Percentiles rank a stretch among this genome's conserved stretches.
Evolutionary conservation across 2,888 invertebrate species (phyloP).

Genomic region (Cynaeus angustus): DNA sequence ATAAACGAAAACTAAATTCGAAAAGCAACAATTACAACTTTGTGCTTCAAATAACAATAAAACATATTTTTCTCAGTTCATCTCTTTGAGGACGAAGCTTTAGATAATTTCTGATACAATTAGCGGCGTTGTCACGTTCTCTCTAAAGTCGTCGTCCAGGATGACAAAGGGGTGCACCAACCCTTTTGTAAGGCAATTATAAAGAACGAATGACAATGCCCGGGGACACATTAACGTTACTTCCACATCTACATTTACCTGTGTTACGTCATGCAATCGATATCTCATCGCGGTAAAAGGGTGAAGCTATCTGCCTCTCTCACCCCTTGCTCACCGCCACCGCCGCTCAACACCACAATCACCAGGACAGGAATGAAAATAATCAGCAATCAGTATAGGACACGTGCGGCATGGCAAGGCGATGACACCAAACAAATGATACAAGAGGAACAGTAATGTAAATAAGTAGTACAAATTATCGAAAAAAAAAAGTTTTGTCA

Average conservation of each 20-base stretch:
- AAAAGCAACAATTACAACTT: too few species aligned
- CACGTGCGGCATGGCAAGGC: constrained; percentile 3
- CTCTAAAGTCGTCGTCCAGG: constrained; percentile 16
- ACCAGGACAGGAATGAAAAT: constrained; percentile 44
- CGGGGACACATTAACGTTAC: constrained; percentile 61
- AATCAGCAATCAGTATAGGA: constrained; percentile 14
- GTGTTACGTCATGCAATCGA: constrained; percentile 68
- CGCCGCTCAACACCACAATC: constrained; percentile 43
- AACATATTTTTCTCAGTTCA: too few species aligned
- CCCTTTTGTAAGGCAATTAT: constrained; percentile 44
- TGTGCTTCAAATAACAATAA: too few species aligned
- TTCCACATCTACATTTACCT: constrained; percentile 57
- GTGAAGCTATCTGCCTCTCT: constrained; percentile 57
- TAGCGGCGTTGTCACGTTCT: constrained; percentile 4
- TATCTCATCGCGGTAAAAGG: constrained; percentile 70
- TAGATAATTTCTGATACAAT: neutral
- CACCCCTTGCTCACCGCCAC: constrained; percentile 39
- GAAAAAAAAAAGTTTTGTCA: too few species aligned
- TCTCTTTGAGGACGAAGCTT: too few species aligned
- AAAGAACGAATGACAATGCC: constrained; percentile 62
- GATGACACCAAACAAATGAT: constrained; percentile 5
- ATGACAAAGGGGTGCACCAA: constrained; percentile 29
- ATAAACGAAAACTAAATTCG: too few species aligned
- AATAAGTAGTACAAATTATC: too few species aligned
- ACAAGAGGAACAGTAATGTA: neutral